Evolutionary conservation across 2,888 invertebrate species (phyloP).

Genomic region (Tortricodes alternella): DNA sequence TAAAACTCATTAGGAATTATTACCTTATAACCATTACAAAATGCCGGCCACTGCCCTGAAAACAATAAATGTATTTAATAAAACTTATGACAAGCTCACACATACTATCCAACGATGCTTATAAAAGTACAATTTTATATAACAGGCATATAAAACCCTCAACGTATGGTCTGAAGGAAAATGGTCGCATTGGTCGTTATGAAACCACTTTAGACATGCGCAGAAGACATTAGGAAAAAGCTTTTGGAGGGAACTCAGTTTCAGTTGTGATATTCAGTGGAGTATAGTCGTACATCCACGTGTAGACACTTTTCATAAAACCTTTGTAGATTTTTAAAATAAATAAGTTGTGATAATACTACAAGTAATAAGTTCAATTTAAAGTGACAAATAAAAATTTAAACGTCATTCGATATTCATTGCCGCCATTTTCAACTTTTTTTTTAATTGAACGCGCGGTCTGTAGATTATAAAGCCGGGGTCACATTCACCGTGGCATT

Average conservation of each 20-base stretch:
- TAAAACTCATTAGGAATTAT: slow-evolving; percentile 21
- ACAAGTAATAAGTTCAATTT: no score
- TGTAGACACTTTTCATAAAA: slow-evolving; percentile 12
- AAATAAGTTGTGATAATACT: not conserved
- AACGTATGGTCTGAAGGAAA: slow-evolving; percentile 5
- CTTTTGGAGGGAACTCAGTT: slow-evolving; percentile 56
- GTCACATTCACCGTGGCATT: slow-evolving; percentile 58
- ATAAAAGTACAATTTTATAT: not conserved
- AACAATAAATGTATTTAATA: slow-evolving; percentile 24
- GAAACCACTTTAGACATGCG: slow-evolving; percentile 32
- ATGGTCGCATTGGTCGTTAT: not conserved
- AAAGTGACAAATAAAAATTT: not conserved
- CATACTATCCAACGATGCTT: not conserved
- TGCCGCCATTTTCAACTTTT: not conserved
- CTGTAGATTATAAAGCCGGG: not conserved
- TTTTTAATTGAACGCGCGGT: not conserved
- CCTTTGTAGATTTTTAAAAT: not conserved
- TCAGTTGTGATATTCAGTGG: slow-evolving; percentile 37
- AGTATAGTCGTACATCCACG: slow-evolving; percentile 15
- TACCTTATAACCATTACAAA: slow-evolving; percentile 22
- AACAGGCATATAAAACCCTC: not conserved
- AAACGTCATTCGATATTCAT: not conserved
- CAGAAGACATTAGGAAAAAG: slow-evolving; percentile 32
- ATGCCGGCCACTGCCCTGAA: slow-evolving; percentile 27
- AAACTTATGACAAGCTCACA: not conserved